phyloP scores from a whole-genome alignment of 1,140 invertebrate species.

The Brachionus rubens region DNA sequence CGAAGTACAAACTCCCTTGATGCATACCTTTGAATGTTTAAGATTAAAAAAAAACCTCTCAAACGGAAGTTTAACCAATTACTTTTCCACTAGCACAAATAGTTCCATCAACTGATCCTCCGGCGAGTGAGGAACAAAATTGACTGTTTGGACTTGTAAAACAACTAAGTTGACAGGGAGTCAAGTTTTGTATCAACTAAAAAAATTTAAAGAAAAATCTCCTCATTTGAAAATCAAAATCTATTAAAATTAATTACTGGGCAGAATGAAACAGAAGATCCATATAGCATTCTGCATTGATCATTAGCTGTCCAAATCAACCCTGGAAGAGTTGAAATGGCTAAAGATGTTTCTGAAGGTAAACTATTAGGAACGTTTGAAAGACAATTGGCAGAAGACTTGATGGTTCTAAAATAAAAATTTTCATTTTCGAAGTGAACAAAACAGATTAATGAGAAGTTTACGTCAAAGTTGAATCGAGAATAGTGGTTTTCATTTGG shows the following conservation, averaged over 20 bases:
- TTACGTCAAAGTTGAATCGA: conserved; percentile 2
- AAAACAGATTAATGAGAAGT: not conserved
- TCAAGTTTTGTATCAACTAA: not conserved
- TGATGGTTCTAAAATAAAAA: not conserved
- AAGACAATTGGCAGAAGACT: not conserved
- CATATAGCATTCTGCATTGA: conserved; percentile 13
- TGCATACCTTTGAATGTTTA: not conserved
- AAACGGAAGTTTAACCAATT: not conserved
- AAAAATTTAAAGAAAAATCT: not conserved
- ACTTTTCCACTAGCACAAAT: conserved; percentile 17
- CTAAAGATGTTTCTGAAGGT: not conserved
- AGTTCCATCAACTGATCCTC: conserved; percentile 15
- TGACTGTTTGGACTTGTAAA: not conserved
- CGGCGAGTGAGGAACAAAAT: not conserved
- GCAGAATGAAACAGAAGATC: too few species aligned
- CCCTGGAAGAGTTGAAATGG: not conserved
- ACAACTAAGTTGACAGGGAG: not conserved
- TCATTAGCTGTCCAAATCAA: conserved; percentile 17
- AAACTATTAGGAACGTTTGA: conserved; percentile 1
- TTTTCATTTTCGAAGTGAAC: too few species aligned
- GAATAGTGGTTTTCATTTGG: not conserved
- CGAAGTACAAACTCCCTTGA: not conserved
- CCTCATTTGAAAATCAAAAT: too few species aligned
- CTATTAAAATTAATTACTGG: not conserved
- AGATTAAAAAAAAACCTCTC: too few species aligned